Percentiles rank a stretch among this genome's conserved stretches.
Evolutionary conservation across 2,113 vertebrate species (phyloP).

Genomic region (Sapajus apella): DNA sequence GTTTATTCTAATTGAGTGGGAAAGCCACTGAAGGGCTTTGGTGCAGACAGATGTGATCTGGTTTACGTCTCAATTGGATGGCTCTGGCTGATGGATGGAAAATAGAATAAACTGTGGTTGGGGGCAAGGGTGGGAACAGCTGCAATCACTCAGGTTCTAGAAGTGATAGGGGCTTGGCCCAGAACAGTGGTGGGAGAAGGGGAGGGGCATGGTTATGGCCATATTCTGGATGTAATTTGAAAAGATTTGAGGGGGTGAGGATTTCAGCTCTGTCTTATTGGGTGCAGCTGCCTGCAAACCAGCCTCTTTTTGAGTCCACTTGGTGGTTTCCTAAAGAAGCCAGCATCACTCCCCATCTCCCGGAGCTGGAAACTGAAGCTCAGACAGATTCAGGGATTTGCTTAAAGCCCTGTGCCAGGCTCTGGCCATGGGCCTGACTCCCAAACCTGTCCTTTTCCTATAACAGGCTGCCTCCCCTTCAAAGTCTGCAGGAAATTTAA

Average conservation of each 20-base stretch:
- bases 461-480: background rate
- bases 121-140: background rate
- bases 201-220: background rate
- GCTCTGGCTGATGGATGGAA: background rate
- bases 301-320: background rate
- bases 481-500: background rate
- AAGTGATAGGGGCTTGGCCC: background rate
- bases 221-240: background rate
- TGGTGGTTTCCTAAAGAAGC: background rate
- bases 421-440: background rate
- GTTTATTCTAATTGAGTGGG: background rate
- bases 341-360: background rate
- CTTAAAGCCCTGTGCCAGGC: fast-evolving
- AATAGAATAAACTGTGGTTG: background rate
- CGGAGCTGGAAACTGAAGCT: background rate
- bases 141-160: background rate
- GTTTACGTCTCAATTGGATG: fast-evolving
- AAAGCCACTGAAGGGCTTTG: background rate
- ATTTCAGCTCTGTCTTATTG: too few relatives aligned
- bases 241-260: background rate
- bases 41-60: background rate
- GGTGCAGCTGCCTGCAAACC: fast-evolving
- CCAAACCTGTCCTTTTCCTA: background rate
- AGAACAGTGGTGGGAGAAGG: background rate
- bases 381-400: background rate